Evolutionary conservation across 37 sponge, comb jelly and placozoan genomes (phyloP), one percentile per base, ranked within the genome.

Genomic region (Lycopodina hypogea): DNA sequence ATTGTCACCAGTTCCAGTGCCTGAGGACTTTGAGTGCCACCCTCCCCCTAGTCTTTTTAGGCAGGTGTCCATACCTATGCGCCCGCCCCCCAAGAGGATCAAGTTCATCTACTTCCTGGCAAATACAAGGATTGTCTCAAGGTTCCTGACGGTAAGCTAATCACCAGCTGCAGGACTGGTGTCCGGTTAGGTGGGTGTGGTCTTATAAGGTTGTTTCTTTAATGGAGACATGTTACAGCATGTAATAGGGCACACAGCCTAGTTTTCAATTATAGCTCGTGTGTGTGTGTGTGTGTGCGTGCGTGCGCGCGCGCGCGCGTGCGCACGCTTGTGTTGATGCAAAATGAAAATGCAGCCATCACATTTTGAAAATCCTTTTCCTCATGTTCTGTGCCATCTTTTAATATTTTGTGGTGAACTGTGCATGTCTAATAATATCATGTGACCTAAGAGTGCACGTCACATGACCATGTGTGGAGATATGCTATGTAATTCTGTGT

Each of bases 51-150:
- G 41, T 42, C 41, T 35, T 26, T 56, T 71, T 9, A 45, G n/a
- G 8, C 76, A 56, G 28, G 36, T 68, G 41, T 3, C 68, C 76
- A 65, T 76, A n/a, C 77, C 84, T 58, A 62, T 40, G 55, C 37
- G 41, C 39, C 52, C 71, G 84, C 78, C 29, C 29, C 74, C 79
- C 26, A 88, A 83, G 69, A 71, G 89, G 32, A 75, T 82, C 28
- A 88, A 85, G 45, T 73, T 90, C 56, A 74, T 61, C 68, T 88
- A 92, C 81, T 92, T 88, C 68, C 62, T 92, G 26, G 92, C 92
- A 1, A 71, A 57, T 9, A 69, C 85, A 45, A 79, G 82, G 17
- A 76, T 80, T 39, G 74, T 92, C n/a, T 88, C 89, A 15, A 67
- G 75, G 69, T 63, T 69, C 3, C 18, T 66, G 0, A 84, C 80